phyloP scores from a whole-genome alignment of 2,888 invertebrate species.

The Spicauda simplicius region DNA sequence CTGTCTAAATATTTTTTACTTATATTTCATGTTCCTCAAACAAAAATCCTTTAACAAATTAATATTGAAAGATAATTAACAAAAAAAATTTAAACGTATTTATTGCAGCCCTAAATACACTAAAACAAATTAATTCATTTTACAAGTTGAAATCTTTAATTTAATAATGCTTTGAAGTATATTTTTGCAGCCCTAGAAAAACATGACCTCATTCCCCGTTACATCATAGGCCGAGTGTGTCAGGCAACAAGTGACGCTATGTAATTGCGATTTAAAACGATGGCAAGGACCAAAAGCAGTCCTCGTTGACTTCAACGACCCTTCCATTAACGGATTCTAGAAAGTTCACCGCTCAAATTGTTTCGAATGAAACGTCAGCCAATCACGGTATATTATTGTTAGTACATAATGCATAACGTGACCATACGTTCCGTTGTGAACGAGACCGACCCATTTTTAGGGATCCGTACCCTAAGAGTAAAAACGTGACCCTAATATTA shows the following conservation, averaged over 20 bases:
- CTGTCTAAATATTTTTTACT: too few relatives aligned
- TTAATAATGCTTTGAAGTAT: too few relatives aligned
- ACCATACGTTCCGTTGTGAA: too few relatives aligned
- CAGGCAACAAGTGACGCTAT: constrained; percentile 35
- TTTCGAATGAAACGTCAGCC: neutral
- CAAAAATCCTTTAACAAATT: neutral
- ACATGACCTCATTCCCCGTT: neutral
- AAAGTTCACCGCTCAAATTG: constrained; percentile 56
- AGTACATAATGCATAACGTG: too few relatives aligned
- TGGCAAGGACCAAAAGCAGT: constrained; percentile 58
- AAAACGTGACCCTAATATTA: too few relatives aligned
- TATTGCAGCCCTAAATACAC: too few relatives aligned
- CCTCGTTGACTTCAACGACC: constrained; percentile 61
- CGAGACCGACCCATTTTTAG: too few relatives aligned
- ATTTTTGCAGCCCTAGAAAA: constrained; percentile 1
- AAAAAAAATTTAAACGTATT: too few relatives aligned
- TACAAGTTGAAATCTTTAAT: neutral
- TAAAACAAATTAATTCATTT: too few relatives aligned
- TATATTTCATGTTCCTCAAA: too few relatives aligned
- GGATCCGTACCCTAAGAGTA: too few relatives aligned
- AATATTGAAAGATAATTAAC: neutral
- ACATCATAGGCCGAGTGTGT: constrained; percentile 13
- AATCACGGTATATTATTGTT: neutral
- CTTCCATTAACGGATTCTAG: constrained; percentile 59
- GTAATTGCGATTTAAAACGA: constrained; percentile 53